These are phyloP conservation scores for Chaenocephalus aceratus DNA, from an alignment of 2,113 vertebrate species.

Conservation along the genomic window DNA sequence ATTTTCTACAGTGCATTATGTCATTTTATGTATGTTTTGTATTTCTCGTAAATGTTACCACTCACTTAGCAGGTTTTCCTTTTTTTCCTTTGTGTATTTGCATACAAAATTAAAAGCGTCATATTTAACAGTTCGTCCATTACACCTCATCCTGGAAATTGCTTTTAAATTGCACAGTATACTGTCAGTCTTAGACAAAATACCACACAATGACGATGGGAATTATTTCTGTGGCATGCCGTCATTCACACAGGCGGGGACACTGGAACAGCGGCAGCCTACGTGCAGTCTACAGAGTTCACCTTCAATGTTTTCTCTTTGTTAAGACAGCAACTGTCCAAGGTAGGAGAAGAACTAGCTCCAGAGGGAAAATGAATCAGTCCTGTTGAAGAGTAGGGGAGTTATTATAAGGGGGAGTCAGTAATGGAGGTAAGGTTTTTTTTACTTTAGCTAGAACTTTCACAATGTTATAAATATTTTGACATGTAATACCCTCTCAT, in stretches of 20 bases:
- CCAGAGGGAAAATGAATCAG: constrained; percentile 10
- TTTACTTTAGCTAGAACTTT: neutral
- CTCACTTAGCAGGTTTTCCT: neutral
- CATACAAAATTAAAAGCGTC: neutral
- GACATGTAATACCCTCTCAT: constrained; percentile 2
- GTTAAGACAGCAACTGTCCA: constrained; percentile 8
- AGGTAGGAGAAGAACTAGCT: neutral
- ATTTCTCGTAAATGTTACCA: constrained; percentile 6
- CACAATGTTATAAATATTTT: constrained; percentile 38
- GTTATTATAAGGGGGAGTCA: constrained; percentile 9
- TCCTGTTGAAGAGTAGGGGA: constrained; percentile 7
- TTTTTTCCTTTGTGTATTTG: neutral
- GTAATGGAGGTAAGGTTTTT: constrained; percentile 8
- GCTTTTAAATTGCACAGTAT: constrained; percentile 53
- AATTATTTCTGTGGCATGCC: constrained; percentile 67
- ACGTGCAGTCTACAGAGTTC: constrained; percentile 9
- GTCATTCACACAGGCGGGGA: constrained; percentile 49
- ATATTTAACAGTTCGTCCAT: constrained; percentile 15
- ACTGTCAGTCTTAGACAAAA: constrained; percentile 33
- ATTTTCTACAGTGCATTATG: constrained; percentile 4
- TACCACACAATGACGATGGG: constrained; percentile 52
- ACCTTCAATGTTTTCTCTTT: constrained; percentile 14
- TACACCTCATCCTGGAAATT: constrained; percentile 17
- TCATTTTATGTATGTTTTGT: neutral
- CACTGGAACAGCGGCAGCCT: constrained; percentile 38